phyloP scores from a whole-genome alignment of 2,113 vertebrate species.

The Oxyura jamaicensis region DNA sequence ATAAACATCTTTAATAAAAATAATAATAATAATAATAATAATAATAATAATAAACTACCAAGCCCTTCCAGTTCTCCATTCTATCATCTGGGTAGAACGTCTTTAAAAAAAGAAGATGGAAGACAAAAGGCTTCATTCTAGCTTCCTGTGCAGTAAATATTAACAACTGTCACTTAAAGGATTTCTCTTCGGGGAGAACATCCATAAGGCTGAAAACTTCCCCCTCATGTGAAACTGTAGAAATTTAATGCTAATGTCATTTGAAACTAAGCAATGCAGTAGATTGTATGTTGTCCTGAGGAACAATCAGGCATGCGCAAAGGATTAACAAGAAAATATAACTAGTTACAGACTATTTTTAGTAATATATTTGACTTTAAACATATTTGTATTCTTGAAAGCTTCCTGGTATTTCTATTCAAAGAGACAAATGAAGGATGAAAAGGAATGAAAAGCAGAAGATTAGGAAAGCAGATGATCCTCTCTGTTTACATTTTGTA shows the following conservation, averaged over 20 bases:
- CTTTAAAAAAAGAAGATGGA: not conserved
- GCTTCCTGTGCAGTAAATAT: not conserved
- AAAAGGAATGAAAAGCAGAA: not conserved
- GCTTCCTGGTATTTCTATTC: not conserved
- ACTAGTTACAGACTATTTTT: not conserved
- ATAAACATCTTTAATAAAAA: not conserved
- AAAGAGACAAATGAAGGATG: not conserved
- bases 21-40: not conserved
- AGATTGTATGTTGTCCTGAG: not conserved
- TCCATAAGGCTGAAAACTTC: not conserved
- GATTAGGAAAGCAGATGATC: not conserved
- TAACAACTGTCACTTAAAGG: not conserved
- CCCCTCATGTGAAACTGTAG: not conserved
- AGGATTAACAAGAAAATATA: not conserved
- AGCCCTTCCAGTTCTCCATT: not conserved
- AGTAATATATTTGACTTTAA: not conserved
- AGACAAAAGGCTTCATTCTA: not conserved
- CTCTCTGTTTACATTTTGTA: not conserved
- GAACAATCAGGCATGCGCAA: not conserved
- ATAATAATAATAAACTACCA: not conserved
- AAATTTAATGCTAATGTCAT: not conserved
- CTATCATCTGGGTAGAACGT: not conserved
- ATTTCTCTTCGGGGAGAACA: not conserved
- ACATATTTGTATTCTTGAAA: not conserved
- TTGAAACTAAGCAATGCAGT: not conserved